Evolutionary conservation across 2,797 vertebrate genomes (phyloP).

Genomic region (Carapus acus): DNA sequence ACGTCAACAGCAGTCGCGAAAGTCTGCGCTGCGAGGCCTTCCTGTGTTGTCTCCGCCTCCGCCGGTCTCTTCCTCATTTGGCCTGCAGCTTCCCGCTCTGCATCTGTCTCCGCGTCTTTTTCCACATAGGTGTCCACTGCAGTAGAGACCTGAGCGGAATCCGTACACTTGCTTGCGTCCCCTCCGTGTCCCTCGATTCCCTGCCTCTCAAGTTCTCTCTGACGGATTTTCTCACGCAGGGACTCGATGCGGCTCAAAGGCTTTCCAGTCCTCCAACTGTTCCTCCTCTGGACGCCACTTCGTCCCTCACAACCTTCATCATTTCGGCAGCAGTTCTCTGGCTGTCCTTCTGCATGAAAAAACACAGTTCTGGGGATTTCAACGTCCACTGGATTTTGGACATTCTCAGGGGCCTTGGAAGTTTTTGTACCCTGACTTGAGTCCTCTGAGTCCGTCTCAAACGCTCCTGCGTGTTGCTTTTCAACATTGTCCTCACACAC

Average conservation of each 20-base stretch:
- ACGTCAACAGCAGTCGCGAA: conserved; percentile 55
- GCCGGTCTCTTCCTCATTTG: conserved; percentile 26
- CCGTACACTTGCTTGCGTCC: conserved; percentile 25
- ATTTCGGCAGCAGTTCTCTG: conserved; percentile 38
- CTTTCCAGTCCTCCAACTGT: conserved; percentile 68
- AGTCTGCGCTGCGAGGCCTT: conserved; percentile 55
- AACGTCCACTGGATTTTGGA: conserved; percentile 40
- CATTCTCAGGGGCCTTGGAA: conserved; percentile 10
- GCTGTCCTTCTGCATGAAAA: conserved; percentile 63
- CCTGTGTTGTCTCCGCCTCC: conserved; percentile 45
- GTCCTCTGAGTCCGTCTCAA: conserved; percentile 25
- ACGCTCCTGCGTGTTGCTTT: too few species aligned
- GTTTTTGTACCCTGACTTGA: conserved; percentile 34
- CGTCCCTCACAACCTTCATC: conserved; percentile 31
- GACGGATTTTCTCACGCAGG: conserved; percentile 65
- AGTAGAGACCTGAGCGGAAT: conserved; percentile 13
- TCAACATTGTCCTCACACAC: conserved; percentile 32
- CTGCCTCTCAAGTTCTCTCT: conserved; percentile 53
- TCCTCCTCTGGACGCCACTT: conserved; percentile 53
- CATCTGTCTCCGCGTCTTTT: conserved; percentile 32
- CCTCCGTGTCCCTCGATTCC: conserved; percentile 14
- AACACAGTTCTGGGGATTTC: conserved; percentile 71
- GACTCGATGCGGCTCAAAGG: conserved; percentile 71
- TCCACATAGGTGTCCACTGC: conserved; percentile 24
- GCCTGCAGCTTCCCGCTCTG: conserved; percentile 36